A percentile compares a stretch with the other conserved stretches of the same genome.
These are phyloP conservation scores for Stenotaenia linearis DNA, from an alignment of 2,888 invertebrate species.

Conservation along the genomic window DNA sequence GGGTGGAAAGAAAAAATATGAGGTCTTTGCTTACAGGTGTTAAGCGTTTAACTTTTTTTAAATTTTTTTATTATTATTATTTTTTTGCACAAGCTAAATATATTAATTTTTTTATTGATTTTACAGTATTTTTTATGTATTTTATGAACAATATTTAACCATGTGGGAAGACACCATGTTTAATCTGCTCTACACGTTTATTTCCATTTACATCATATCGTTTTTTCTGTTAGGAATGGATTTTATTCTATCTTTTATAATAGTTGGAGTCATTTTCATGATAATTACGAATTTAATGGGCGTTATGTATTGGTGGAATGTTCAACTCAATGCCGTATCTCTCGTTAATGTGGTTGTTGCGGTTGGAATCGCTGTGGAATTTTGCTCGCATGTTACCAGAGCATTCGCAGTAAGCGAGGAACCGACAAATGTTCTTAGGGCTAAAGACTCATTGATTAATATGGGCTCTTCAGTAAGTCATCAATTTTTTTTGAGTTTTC, in stretches of 20 bases:
- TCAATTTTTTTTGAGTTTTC: not conserved
- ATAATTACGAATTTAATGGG: constrained; percentile 79
- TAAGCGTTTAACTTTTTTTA: constrained; percentile 40
- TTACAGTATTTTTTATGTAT: constrained; percentile 91
- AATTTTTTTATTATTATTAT: constrained; percentile 53
- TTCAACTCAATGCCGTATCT: constrained; percentile 86
- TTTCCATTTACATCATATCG: constrained; percentile 90
- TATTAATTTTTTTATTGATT: too few relatives aligned
- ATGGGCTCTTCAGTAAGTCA: constrained; percentile 84
- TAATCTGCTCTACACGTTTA: constrained; percentile 78
- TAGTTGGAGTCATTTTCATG: constrained; percentile 67
- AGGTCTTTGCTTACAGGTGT: constrained; percentile 10
- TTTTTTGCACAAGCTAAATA: too few relatives aligned
- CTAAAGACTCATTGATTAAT: constrained; percentile 73
- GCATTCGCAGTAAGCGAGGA: constrained; percentile 77
- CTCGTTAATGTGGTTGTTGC: constrained; percentile 96
- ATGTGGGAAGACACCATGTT: constrained; percentile 78
- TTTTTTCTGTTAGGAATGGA: constrained; percentile 90
- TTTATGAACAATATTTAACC: constrained; percentile 87
- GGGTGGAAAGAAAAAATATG: constrained; percentile 32
- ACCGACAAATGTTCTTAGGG: constrained; percentile 64
- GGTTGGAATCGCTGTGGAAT: constrained; percentile 96
- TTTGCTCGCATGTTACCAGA: constrained; percentile 94
- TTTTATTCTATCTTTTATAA: constrained; percentile 66
- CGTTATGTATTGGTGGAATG: constrained; percentile 85